phyloP scores from a whole-genome alignment of 2,797 vertebrate genomes.

The Australoheros facetus region DNA sequence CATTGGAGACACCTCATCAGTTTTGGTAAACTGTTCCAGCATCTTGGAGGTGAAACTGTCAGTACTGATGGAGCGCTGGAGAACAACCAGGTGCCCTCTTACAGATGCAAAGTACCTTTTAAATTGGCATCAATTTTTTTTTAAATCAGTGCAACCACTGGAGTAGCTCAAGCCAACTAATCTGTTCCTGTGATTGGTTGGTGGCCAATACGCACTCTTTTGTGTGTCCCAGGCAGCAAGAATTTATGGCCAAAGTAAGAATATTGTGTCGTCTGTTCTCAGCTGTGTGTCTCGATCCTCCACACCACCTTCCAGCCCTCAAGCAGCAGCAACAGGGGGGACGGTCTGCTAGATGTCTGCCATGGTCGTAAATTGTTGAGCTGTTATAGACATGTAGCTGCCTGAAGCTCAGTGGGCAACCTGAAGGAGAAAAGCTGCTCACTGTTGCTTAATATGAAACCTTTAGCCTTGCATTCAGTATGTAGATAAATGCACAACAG shows the following conservation, averaged over 20 bases:
- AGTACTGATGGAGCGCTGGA: background rate
- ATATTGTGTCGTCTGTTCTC: background rate
- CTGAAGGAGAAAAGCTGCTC: background rate
- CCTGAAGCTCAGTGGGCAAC: background rate
- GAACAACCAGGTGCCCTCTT: background rate
- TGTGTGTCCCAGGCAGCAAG: background rate
- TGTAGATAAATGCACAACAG: background rate
- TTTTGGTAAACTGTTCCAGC: background rate
- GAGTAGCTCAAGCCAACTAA: no score
- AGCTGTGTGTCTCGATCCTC: background rate
- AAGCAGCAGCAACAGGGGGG: conserved; percentile 1
- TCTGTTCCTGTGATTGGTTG: no score
- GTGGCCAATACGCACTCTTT: no score
- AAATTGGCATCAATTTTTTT: background rate
- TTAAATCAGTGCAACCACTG: no score
- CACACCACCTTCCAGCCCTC: background rate
- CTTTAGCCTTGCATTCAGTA: background rate
- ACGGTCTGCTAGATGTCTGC: background rate
- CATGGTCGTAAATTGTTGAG: background rate
- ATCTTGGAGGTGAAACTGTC: background rate
- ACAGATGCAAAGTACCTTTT: background rate
- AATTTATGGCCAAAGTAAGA: background rate
- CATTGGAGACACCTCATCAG: background rate
- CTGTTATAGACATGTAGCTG: background rate
- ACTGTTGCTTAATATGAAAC: background rate